Conservation (phyloP, 2,797 vertebrate species). For the Anomalospiza imberbis region DNA sequence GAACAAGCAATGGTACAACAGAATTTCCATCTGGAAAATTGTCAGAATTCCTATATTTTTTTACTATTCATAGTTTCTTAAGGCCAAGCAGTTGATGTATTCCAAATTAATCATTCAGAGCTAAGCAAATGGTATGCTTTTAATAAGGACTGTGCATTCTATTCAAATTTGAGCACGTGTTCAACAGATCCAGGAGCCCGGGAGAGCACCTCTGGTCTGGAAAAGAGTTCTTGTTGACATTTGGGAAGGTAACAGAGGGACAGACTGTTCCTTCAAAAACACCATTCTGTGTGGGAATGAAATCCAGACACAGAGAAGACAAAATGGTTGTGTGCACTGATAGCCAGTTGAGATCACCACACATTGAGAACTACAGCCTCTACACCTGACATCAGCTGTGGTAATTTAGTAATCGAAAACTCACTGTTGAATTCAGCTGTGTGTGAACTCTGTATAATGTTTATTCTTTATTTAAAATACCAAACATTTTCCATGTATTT, state of each 20-base stretch:
- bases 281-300: not conserved
- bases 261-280: not conserved
- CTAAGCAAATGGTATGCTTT: not conserved
- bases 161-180: not conserved
- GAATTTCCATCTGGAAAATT: not conserved
- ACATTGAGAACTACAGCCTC: not conserved
- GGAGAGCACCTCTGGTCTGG: not conserved
- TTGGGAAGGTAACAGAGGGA: not conserved
- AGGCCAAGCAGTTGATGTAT: not conserved
- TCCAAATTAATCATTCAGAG: not conserved
- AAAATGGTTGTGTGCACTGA: not conserved
- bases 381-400: not conserved
- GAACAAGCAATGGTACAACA: not conserved
- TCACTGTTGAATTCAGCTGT: not conserved
- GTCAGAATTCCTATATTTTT: not conserved
- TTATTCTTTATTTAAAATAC: not conserved
- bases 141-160: not conserved
- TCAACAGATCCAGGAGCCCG: not conserved
- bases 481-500: not conserved
- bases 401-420: not conserved
- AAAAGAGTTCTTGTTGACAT: not conserved
- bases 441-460: not conserved
- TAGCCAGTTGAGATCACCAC: not conserved
- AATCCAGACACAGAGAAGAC: not conserved
- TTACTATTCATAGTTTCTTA: not conserved